These are phyloP conservation scores for Rhynchotus rufescens DNA, from an alignment of 2,797 vertebrate species.

Conservation along the genomic window DNA sequence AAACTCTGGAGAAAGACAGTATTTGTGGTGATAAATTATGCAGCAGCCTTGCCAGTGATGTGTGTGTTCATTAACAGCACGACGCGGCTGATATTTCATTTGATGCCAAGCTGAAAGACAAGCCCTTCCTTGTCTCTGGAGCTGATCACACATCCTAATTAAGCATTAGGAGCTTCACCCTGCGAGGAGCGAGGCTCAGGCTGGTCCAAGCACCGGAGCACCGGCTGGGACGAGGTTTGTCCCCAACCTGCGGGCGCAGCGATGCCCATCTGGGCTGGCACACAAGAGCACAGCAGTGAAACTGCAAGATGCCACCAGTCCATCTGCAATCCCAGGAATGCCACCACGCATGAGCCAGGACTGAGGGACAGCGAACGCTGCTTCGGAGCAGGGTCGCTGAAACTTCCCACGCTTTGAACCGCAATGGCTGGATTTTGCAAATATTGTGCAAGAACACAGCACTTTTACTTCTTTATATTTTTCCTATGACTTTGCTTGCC, in stretches of 20 bases:
- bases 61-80: neutral
- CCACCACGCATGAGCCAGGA: slow-evolving; percentile 18
- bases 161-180: neutral
- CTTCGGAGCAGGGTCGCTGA: accelerated
- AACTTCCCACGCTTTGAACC: neutral
- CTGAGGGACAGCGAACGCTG: neutral
- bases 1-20: neutral
- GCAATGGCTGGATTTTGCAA: neutral
- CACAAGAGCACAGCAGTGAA: neutral
- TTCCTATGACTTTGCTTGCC: neutral
- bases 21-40: slow-evolving; percentile 1
- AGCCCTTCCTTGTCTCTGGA: neutral
- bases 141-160: neutral
- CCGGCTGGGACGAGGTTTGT: neutral
- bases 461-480: neutral
- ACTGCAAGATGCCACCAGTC: slow-evolving; percentile 5
- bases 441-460: neutral
- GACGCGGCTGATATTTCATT: neutral
- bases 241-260: neutral
- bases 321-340: neutral
- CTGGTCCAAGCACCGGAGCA: accelerated
- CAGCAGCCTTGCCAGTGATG: neutral
- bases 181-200: accelerated
- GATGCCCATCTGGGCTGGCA: neutral
- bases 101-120: neutral